Base-by-base conservation (phyloP, 2,113 vertebrate genomes). In the Oryzias javanicus region DNA sequence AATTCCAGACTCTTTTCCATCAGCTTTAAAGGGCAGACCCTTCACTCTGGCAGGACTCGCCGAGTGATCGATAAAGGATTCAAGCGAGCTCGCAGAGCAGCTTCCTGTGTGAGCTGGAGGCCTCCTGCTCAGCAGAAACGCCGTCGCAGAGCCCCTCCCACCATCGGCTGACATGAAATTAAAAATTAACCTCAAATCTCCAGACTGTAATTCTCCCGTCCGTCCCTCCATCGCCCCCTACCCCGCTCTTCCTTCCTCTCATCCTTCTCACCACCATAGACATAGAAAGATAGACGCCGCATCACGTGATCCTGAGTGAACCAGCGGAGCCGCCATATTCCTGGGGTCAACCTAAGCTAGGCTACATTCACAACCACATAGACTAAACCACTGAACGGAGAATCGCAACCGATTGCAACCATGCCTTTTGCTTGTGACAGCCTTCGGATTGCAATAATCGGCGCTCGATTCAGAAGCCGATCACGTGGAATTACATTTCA, bases 31-130 rank as follows among this genome's bases (percentile, higher is more conserved):
- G 78, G 74, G 78, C 66, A 76, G 77, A 78, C 84, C 56, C 78
- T 82, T 77, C 74, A 80, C 70, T 78, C 78, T 60, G 67, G 60
- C 8, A 48, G 74, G 62, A 79, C 73, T 70, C 13, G 46, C 66
- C 53, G 20, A 4, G 60, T 74, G 74, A 78, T 70, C 24, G 60
- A 80, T 77, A 62, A 44, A 40, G 61, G 70, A 81, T 69, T 66
- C 60, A 75, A 72, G 72, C 41, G 44, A 24, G 65, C 15, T 55
- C 6, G 55, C 46, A 0, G 62, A 15, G 24, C 51, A 0, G 67
- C 74, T 68, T 82, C 74, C 81, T 56, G 49, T 54, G 60, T 15
- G 18, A 65, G 29, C 14, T 25, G 25, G 14, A 27, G 24, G 13
- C 1, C 7, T 54, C 44, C 14, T n/a, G 44, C 15, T 22, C 1